Percentiles rank a stretch among this genome's conserved stretches.
These are phyloP conservation scores for Paracentrotus lividus DNA, from an alignment of 53 echinoderm and acorn worm species.

Conservation along the genomic window DNA sequence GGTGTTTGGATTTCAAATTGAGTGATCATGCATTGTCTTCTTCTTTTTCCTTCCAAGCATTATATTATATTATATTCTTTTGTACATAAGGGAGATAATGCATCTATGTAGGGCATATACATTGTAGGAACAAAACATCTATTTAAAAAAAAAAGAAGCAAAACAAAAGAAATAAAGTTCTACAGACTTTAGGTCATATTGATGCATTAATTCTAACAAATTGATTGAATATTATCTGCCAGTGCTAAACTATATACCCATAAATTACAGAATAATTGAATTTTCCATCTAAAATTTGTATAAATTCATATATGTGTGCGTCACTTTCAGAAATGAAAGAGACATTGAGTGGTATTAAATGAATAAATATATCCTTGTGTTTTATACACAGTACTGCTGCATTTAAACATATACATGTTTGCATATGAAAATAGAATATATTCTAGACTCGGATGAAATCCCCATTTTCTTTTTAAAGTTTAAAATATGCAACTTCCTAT, in stretches of 20 bases:
- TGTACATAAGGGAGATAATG: not conserved
- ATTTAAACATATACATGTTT: not conserved
- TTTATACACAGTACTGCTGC: not conserved
- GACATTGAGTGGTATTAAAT: not conserved
- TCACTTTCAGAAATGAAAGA: not conserved
- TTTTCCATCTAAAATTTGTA: not conserved
- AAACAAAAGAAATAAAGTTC: too few species aligned
- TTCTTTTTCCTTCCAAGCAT: not conserved
- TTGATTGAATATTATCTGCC: too few species aligned
- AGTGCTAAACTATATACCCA: not conserved
- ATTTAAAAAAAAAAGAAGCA: too few species aligned
- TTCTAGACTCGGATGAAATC: too few species aligned
- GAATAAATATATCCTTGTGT: not conserved
- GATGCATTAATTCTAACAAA: too few species aligned
- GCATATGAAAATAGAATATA: too few species aligned
- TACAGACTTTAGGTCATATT: too few species aligned
- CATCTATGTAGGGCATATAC: not conserved
- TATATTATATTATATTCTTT: too few species aligned
- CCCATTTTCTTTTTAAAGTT: not conserved
- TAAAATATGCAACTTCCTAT: not conserved
- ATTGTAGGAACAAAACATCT: too few species aligned
- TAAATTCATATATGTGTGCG: not conserved
- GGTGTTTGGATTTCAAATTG: not conserved
- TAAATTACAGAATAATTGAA: not conserved
- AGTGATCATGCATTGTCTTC: not conserved